Conservation (phyloP, 2,888 invertebrate genomes). For the Linnaemya vulpina region DNA sequence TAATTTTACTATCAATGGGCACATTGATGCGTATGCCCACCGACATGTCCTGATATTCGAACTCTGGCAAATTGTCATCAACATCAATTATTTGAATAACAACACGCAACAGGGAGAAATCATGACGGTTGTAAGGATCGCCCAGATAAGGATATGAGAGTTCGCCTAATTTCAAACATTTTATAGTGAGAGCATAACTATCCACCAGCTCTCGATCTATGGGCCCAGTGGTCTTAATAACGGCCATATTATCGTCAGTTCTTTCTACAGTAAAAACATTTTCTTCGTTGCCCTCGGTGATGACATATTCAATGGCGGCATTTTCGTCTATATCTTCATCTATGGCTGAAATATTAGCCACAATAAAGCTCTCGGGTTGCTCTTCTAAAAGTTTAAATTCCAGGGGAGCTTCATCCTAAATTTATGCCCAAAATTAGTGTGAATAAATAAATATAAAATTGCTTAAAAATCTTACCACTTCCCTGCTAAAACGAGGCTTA, state of each 20-base stretch:
- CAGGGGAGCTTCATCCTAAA: constrained; percentile 87
- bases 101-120: constrained; percentile 88
- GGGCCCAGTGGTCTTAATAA: constrained; percentile 85
- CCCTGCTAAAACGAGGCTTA: constrained; percentile 88
- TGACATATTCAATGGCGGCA: constrained; percentile 89
- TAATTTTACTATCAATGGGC: constrained; percentile 88
- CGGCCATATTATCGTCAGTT: constrained; percentile 86
- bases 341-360: constrained; percentile 88
- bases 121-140: constrained; percentile 86
- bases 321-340: constrained; percentile 91
- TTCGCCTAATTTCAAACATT: constrained; percentile 86
- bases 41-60: constrained; percentile 86
- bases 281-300: constrained; percentile 89
- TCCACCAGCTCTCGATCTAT: constrained; percentile 87
- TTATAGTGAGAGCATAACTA: constrained; percentile 86
- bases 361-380: constrained; percentile 86
- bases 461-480: constrained; percentile 71
- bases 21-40: constrained; percentile 90
- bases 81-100: constrained; percentile 87
- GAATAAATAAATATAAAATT: background rate
- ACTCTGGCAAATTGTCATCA: constrained; percentile 89
- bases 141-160: constrained; percentile 81
- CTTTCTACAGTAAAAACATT: constrained; percentile 86
- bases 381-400: constrained; percentile 87
- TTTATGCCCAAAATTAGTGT: constrained; percentile 25